Base-by-base conservation (phyloP, 2,113 vertebrate species). In the Gymnobelideus leadbeateri region DNA sequence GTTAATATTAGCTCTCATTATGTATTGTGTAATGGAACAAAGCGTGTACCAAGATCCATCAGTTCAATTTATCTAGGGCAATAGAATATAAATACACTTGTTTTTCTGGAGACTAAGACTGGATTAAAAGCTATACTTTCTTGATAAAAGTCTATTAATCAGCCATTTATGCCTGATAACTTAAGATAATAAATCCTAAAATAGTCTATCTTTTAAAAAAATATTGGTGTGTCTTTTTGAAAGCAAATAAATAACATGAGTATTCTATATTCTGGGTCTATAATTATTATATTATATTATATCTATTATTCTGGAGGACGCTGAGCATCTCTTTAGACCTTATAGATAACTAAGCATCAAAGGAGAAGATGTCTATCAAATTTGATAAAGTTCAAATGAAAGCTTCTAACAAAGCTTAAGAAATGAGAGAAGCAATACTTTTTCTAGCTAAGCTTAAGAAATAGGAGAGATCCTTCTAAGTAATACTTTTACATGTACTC, bases 311-410 rank as follows among this genome's bases (percentile, higher is more conserved):
- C 84, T 90, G 93, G 91, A 50, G 92, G 50, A 55, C 37, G 49
- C 43, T 89, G 51, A 2, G 93, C 54, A 51, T 52, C 89, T 91
- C 2, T 28, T 46, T 68, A 51, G 77, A 91, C 57, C 49, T 95
- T 46, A 31, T 23, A 2, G 68, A 43, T 43, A 43, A 43, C n/a
- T 54, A 51, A 92, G 50, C 91, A 94, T 96, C 49, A 84, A 94
- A 93, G 49, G n/a, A 61, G 54, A 92, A 37, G 47, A 11, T 52
- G 93, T n/a, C 90, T 23, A 1, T 92, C 28, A 26, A 31, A 0
- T 91, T 77, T 91, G 37, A 49, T 96, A 89, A 95, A 50, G 89
- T 91, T 95, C 77, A 95, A 89, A 92, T 91, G n/a, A 24, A 93
- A 93, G 31, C 61, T 96, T 84, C n/a, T 77, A 77, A 14, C 55